Conservation (phyloP, 2,888 invertebrate species). For the Ormyrus nitidulus region DNA sequence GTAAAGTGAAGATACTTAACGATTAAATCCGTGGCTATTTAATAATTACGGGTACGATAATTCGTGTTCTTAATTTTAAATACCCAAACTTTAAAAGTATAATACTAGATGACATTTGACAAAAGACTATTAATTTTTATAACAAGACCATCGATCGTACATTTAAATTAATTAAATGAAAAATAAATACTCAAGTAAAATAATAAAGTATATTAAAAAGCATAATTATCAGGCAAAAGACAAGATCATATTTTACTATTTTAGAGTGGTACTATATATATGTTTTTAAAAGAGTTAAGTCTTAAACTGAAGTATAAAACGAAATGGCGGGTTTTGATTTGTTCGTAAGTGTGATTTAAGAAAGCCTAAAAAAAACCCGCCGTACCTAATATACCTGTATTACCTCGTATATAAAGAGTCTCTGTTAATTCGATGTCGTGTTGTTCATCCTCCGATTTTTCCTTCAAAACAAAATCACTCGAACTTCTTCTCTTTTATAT, state of each 20-base stretch:
- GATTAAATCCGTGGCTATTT: too few species aligned
- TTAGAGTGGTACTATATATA: not conserved
- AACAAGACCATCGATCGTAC: too few species aligned
- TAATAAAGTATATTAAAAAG: not conserved
- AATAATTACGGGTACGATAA: too few species aligned
- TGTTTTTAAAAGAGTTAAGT: slow-evolving; percentile 24
- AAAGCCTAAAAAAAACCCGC: slow-evolving; percentile 32
- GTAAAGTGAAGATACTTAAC: too few species aligned
- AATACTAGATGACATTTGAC: too few species aligned
- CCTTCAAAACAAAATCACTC: slow-evolving; percentile 16
- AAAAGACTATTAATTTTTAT: too few species aligned
- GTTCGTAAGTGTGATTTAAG: slow-evolving; percentile 17
- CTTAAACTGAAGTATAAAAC: not conserved
- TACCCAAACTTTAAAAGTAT: too few species aligned
- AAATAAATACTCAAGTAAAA: not conserved
- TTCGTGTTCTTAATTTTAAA: too few species aligned
- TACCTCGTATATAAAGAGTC: slow-evolving; percentile 48
- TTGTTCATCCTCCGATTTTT: slow-evolving; percentile 60
- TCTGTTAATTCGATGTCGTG: slow-evolving; percentile 65
- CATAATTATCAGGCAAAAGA: too few species aligned
- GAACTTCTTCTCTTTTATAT: slow-evolving; percentile 62
- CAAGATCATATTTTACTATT: slow-evolving; percentile 40
- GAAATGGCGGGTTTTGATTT: slow-evolving; percentile 15
- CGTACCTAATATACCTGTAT: slow-evolving; percentile 46
- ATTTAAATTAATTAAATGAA: too few species aligned